These are phyloP conservation scores for Forbesichthys agassizii DNA, from an alignment of 2,113 vertebrate genomes.

Conservation along the genomic window DNA sequence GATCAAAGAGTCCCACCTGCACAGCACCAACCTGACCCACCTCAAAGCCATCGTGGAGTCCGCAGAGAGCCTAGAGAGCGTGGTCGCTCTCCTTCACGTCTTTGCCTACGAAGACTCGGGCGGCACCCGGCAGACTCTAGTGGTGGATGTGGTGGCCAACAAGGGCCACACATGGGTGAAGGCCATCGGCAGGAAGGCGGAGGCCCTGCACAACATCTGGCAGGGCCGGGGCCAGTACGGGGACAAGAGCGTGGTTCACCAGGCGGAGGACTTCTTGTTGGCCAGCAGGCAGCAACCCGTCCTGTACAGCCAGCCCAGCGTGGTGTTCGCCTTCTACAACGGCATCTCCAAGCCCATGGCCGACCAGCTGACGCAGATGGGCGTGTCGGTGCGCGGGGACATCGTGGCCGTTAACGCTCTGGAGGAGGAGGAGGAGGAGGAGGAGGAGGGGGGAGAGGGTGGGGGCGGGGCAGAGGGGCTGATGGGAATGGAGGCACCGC, in stretches of 20 bases:
- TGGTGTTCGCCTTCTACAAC: slow-evolving; percentile 96
- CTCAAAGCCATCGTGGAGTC: slow-evolving; percentile 89
- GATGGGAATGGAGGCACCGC: background rate
- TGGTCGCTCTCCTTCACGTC: slow-evolving; percentile 88
- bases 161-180: slow-evolving; percentile 94
- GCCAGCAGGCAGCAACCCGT: slow-evolving; percentile 90
- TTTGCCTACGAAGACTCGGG: slow-evolving; percentile 82
- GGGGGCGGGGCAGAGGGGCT: slow-evolving; percentile 19
- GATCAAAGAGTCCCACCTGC: slow-evolving; percentile 91
- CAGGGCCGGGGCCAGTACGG: slow-evolving; percentile 95
- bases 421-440: slow-evolving; percentile 50
- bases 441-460: slow-evolving; percentile 26
- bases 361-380: slow-evolving; percentile 85
- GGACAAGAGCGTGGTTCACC: slow-evolving; percentile 88
- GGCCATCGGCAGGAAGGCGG: slow-evolving; percentile 92
- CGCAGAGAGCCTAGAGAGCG: slow-evolving; percentile 83
- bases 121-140: slow-evolving; percentile 82
- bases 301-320: slow-evolving; percentile 87
- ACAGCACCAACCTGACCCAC: slow-evolving; percentile 96
- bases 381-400: slow-evolving; percentile 89
- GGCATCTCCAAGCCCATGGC: slow-evolving; percentile 91
- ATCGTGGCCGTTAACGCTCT: slow-evolving; percentile 85
- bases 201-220: slow-evolving; percentile 97
- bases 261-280: slow-evolving; percentile 89
- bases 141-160: slow-evolving; percentile 93